Evolutionary conservation across 2,888 invertebrate genomes (phyloP).

Genomic region (Andrena camellia): DNA sequence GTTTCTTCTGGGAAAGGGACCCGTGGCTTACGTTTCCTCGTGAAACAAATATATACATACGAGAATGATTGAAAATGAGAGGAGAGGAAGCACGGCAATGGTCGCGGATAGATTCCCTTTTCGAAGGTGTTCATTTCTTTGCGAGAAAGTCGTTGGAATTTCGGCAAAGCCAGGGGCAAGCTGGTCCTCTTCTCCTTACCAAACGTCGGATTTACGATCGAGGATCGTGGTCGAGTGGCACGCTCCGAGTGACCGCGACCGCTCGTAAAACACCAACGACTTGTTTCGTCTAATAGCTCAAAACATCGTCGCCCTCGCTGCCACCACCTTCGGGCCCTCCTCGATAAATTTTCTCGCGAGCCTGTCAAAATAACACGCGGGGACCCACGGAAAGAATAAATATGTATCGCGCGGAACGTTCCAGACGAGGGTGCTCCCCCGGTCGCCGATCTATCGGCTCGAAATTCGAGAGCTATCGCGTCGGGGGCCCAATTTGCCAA

Average conservation of each 20-base stretch:
- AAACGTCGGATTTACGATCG: slow-evolving; percentile 56
- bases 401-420: slow-evolving; percentile 47
- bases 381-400: slow-evolving; percentile 60
- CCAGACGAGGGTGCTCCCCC: slow-evolving; percentile 46
- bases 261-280: slow-evolving; percentile 64
- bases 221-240: slow-evolving; percentile 56
- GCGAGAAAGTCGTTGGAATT: too few species aligned
- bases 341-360: slow-evolving; percentile 75
- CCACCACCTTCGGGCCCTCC: slow-evolving; percentile 42
- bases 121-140: too few species aligned
- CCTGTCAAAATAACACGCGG: slow-evolving; percentile 79
- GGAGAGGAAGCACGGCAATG: not conserved
- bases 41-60: not conserved
- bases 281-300: slow-evolving; percentile 81
- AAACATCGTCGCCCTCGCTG: slow-evolving; percentile 69
- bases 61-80: not conserved
- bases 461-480: slow-evolving; percentile 64
- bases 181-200: not conserved
- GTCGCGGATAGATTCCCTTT: too few species aligned
- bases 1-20: not conserved
- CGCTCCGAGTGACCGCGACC: slow-evolving; percentile 50
- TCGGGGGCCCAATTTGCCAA: slow-evolving; percentile 73
- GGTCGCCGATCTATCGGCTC: slow-evolving; percentile 58
- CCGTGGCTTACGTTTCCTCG: not conserved
- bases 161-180: too few species aligned